A percentile compares a stretch with the other conserved stretches of the same genome.
Conservation (phyloP, 2,888 invertebrate species). For the Colletes collaris region DNA sequence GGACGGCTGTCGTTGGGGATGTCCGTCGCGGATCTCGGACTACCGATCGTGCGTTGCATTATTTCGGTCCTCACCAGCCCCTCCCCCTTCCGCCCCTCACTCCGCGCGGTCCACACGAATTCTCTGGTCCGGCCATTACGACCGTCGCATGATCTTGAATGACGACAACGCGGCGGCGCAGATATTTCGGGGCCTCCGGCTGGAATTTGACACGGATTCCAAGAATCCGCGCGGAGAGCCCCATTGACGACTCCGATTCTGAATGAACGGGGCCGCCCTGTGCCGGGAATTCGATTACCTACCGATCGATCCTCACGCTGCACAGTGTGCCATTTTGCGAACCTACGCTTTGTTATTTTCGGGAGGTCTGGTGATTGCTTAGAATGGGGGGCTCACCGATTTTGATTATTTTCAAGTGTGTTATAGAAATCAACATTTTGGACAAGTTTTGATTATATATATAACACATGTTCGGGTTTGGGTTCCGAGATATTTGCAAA, state of each 20-base stretch:
- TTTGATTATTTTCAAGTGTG: too few species aligned
- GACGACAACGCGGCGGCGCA: constrained; percentile 25
- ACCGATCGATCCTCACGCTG: constrained; percentile 29
- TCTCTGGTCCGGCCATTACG: constrained; percentile 19
- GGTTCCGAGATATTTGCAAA: too few species aligned
- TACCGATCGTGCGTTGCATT: constrained; percentile 49
- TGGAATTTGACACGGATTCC: constrained; percentile 59
- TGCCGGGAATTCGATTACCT: constrained; percentile 41
- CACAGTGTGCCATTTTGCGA: too few species aligned
- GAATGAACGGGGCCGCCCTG: constrained; percentile 40
- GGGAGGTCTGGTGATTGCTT: too few species aligned
- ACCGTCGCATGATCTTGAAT: constrained; percentile 37
- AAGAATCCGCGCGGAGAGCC: constrained; percentile 34
- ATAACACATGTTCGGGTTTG: too few species aligned
- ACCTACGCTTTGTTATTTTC: too few species aligned
- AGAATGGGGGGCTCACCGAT: too few species aligned
- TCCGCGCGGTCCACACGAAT: constrained; percentile 26
- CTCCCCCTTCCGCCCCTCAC: too few species aligned
- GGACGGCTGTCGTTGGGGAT: constrained; percentile 27
- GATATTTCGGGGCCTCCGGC: constrained; percentile 38
- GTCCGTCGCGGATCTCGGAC: constrained; percentile 25
- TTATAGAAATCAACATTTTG: too few species aligned
- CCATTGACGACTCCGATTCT: constrained; percentile 48
- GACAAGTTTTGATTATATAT: too few species aligned
- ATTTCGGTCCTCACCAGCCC: constrained; percentile 32